Evolutionary conservation across 2,888 invertebrate species (phyloP), one percentile per base, ranked within the genome.

Genomic region (Venusia cambrica): DNA sequence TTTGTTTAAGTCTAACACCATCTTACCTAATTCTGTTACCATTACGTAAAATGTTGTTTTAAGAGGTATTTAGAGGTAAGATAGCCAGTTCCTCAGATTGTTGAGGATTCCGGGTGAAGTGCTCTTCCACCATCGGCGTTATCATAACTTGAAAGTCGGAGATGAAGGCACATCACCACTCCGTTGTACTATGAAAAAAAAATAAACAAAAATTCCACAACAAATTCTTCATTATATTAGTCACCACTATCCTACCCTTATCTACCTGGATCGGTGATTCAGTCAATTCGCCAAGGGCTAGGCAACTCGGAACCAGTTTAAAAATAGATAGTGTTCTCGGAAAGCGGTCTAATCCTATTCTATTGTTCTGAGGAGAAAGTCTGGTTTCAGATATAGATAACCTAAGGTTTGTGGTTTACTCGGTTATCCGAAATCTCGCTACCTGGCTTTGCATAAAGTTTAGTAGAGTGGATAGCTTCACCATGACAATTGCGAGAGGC

Each of bases 341-440:
- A 38, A 38, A 28, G 7, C 6, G 10, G 29, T 16, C 18, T 24
- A 27, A 32, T 22, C 19, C 7, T 21, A 11, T 17, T 32, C 32
- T 19, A 28, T 38, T 38, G 38, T 38, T 33, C 28, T 28, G 21
- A 14, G 22, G 38, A 28, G 32, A 38, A 38, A 38, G 38, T 38
- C 9, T 17, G 6, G n/a, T 19, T 12, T 6, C 6, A 15, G 20
- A 25, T 32, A 25, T 18, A 33, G 38, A 38, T 38, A 38, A 33
- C 32, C 33, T 19, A 15, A 16, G 24, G 22, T 26, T 21, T 16
- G n/a, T 19, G 9, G 22, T 21, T 26, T 21, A 27, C 37, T 20
- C 30, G 26, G 3, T 15, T 38, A 38, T 32, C 34, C 3, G 11
- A 18, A 26, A 19, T 25, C 29, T 32, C 6, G 16, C 31, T 38